Evolutionary conservation across 1,140 invertebrate species (phyloP), one percentile per base, ranked within the genome.

Genomic region (Condylostylus longicornis): DNA sequence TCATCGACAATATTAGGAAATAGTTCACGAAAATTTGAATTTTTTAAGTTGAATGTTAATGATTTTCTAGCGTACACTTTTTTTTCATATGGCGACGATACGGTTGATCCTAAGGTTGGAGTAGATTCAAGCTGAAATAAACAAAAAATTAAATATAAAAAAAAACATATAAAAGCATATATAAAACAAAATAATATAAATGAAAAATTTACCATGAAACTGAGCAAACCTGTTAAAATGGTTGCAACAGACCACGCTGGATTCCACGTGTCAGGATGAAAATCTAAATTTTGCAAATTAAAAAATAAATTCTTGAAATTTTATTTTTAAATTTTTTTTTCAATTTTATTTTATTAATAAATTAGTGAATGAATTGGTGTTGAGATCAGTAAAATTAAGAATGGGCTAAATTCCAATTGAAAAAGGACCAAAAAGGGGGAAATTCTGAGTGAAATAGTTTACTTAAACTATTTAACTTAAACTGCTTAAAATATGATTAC

Each of bases 251-350:
- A 93, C 93, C 93, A 97, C 2, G 90, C 84, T 12, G 93, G 93
- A 66, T 97, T 97, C 93, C 93, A 97, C 2, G 89, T 91, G 51
- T 88, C 91, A 1, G 94, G 95, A 65, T 99, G 95, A 58, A 90
- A 98, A 64, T 98, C 95, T 57, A 14, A 7, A 39, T 37, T 3
- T 12, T 0, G 18, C 28, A 18, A 8, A 13, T 37, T 30, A 17
- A 36, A 12, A 21, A 20, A 12, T 2, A 13, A 35, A 35, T 22
- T n/a, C 12, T 35, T 21, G 6, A 35, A 20, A 2, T 35, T 12
- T n/a, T 37, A 34, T 22, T 25, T 4, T 33, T 35, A 29, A 22
- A 41, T 18, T 34, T 19, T 13, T 8, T n/a, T 12, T 28, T 9
- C 15, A 3, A 1, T 14, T 18, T 33, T 20, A 18, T 18, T 4